Evolutionary conservation across 2,113 vertebrate species (phyloP), one percentile per base, ranked within the genome.

Genomic region (Anas platyrhynchos): DNA sequence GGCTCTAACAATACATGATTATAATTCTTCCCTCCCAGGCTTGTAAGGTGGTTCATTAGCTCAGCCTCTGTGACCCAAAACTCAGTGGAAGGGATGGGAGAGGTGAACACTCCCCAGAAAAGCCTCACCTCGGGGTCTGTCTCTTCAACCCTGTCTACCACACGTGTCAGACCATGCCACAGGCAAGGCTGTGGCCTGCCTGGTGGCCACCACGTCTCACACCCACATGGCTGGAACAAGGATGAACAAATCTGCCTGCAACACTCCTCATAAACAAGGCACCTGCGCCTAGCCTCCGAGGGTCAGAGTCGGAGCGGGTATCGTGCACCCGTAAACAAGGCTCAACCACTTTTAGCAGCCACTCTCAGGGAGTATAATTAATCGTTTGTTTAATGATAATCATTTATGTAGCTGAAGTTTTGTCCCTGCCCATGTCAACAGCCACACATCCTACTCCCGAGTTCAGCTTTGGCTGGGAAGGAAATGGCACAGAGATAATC

Each of bases 201-300:
- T 34, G 4, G 9, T 0, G 0, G 43, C 31, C 14, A 8, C 34
- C 59, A 58, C 2, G 0, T 31, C 55, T 77, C 62, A 29, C 44
- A 50, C 29, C 5, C 5, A 0, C 0, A 0, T 1, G 1, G 36
- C 72, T 59, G 36, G 73, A 83, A 43, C 32, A 23, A 4, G 1
- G 0, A 4, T 27, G 23, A 56, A 29, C 1, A 3, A 38, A 69
- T 69, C 32, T 66, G 22, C 29, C 62, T 62, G 29, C 52, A 48
- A 5, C 11, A 7, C 12, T 80, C 41, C 71, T 73, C 21, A 18
- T 15, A 41, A 69, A 74, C 26, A 73, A 54, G 62, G 54, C 29
- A n/a, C 27, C 38, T 43, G 22, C 1, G 1, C 61, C 73, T 65
- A 54, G 13, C 17, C 44, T 92, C 44, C 54, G 12, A 56, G 67